These are phyloP conservation scores for Acyrthosiphon pisum DNA, from an alignment of 1,140 invertebrate genomes.

Conservation along the genomic window DNA sequence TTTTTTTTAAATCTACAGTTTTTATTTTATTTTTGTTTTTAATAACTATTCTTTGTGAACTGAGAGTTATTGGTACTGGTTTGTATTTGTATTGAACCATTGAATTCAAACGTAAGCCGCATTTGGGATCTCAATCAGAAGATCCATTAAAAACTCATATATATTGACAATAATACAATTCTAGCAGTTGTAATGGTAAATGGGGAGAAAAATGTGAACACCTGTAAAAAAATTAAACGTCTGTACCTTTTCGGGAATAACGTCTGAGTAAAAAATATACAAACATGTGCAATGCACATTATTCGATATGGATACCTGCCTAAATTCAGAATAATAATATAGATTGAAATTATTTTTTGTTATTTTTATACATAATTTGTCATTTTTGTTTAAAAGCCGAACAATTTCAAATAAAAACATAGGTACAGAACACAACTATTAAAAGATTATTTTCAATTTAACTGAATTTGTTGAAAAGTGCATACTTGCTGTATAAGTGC, in stretches of 20 bases:
- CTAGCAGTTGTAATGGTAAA: too few relatives aligned
- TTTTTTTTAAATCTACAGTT: background rate
- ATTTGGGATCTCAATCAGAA: too few relatives aligned
- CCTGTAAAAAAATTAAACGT: background rate
- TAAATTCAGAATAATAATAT: background rate
- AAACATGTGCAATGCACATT: background rate
- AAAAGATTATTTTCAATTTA: background rate
- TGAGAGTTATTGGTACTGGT: background rate
- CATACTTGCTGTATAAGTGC: background rate
- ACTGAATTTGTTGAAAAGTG: background rate
- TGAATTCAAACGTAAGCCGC: background rate
- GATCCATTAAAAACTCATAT: background rate
- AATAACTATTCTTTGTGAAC: background rate
- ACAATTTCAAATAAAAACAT: background rate
- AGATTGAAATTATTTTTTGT: background rate
- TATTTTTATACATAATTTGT: background rate
- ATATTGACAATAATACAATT: too few relatives aligned
- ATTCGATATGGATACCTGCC: background rate
- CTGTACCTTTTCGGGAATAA: background rate
- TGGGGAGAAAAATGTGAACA: background rate
- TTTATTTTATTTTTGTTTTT: background rate
- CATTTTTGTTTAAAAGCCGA: background rate
- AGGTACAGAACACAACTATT: background rate
- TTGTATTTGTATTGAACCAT: background rate
- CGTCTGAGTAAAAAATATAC: background rate